Evolutionary conservation across 2,797 vertebrate species (phyloP).

Genomic region (Aselliscus stoliczkanus): DNA sequence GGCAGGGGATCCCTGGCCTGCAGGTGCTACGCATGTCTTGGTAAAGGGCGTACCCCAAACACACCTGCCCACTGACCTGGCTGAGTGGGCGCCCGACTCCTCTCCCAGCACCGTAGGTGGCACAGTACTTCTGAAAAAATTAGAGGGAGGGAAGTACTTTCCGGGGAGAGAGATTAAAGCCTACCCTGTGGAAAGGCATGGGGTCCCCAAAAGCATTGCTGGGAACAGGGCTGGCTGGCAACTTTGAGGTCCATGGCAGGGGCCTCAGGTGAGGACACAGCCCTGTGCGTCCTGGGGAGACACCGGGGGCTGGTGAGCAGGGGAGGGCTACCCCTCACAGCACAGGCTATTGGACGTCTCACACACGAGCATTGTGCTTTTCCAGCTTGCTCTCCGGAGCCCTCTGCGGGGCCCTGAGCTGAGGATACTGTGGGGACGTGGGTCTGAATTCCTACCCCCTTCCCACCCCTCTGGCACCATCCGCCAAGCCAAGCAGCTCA

Average conservation of each 20-base stretch:
- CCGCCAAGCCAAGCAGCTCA: not conserved
- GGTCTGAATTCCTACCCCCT: not conserved
- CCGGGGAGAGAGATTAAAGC: not conserved
- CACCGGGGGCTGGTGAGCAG: accelerated
- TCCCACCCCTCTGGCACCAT: not conserved
- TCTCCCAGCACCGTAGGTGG: accelerated
- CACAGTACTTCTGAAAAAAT: not conserved
- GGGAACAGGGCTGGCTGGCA: not conserved
- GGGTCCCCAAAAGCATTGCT: accelerated
- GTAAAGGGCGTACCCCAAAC: not conserved
- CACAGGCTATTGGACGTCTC: too few species aligned
- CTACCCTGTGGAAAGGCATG: accelerated
- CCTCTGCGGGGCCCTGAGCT: not conserved
- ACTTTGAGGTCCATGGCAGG: not conserved
- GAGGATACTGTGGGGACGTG: not conserved
- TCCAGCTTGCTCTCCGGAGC: not conserved
- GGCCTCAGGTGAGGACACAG: accelerated
- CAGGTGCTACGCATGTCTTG: not conserved
- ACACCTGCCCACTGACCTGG: too few species aligned
- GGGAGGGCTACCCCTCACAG: accelerated
- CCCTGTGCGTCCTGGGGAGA: not conserved
- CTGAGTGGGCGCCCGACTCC: not conserved
- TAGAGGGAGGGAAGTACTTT: not conserved
- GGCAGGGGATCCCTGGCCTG: not conserved
- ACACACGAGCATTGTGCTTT: too few species aligned